Evolutionary conservation across 2,888 invertebrate species (phyloP).

Genomic region (Tanytarsus gracilentus): DNA sequence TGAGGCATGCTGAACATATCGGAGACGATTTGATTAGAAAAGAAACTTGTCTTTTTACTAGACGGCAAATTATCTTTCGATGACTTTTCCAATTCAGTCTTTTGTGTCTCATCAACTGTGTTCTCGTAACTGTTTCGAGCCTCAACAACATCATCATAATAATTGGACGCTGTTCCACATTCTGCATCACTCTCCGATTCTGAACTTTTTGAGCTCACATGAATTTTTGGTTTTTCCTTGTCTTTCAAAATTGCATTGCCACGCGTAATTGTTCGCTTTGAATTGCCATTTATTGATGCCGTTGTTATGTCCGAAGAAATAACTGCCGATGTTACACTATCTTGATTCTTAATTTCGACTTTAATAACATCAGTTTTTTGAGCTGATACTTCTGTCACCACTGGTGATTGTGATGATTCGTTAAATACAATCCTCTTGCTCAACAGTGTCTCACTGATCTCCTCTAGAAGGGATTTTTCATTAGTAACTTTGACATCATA

Average conservation of each 20-base stretch:
- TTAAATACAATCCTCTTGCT: slow-evolving; percentile 13
- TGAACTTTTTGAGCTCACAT: slow-evolving; percentile 50
- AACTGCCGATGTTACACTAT: slow-evolving; percentile 36
- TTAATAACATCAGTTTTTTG: slow-evolving; percentile 25
- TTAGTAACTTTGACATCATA: slow-evolving; percentile 35
- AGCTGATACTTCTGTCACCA: slow-evolving; percentile 31
- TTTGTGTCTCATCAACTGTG: slow-evolving; percentile 37
- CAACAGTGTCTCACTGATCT: slow-evolving; percentile 59
- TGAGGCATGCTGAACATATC: slow-evolving; percentile 42
- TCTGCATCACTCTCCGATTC: slow-evolving; percentile 54
- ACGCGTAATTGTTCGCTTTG: slow-evolving; percentile 45
- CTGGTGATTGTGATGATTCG: slow-evolving; percentile 46
- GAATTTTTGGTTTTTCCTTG: slow-evolving; percentile 57
- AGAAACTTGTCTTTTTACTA: slow-evolving; percentile 15
- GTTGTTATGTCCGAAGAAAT: slow-evolving; percentile 1
- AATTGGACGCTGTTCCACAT: slow-evolving; percentile 38
- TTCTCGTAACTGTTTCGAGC: slow-evolving; percentile 40
- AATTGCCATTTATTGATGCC: not conserved
- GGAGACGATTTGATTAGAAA: slow-evolving; percentile 41
- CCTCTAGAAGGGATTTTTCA: slow-evolving; percentile 62
- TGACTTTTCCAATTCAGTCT: slow-evolving; percentile 27
- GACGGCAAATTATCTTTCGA: not conserved
- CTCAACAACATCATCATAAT: slow-evolving; percentile 43
- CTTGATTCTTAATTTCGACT: slow-evolving; percentile 45
- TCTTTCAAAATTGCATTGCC: slow-evolving; percentile 58